Conservation (phyloP, 2,113 vertebrate genomes). For the Brachyistius frenatus region DNA sequence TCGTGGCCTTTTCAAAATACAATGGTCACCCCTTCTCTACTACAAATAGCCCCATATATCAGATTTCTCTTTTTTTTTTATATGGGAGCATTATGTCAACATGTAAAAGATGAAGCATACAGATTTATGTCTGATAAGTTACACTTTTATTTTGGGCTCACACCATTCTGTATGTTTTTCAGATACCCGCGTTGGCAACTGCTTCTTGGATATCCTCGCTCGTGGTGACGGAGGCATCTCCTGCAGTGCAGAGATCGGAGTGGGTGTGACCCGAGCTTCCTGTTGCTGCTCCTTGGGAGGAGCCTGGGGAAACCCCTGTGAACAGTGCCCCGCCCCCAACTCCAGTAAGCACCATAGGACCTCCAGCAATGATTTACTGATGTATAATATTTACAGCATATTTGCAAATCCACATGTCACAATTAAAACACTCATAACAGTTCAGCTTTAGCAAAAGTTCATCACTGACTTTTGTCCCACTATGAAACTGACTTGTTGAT, state of each 20-base stretch:
- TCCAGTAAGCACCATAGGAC: constrained; percentile 85
- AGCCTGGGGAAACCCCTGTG: constrained; percentile 95
- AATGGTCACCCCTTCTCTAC: no score
- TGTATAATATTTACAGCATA: background rate
- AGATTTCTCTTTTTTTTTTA: no score
- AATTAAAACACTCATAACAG: background rate
- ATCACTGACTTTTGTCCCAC: background rate
- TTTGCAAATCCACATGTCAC: background rate
- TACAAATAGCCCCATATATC: no score
- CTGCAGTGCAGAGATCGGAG: constrained; percentile 91
- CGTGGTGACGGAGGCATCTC: constrained; percentile 93
- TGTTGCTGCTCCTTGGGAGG: constrained; percentile 93
- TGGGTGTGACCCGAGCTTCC: constrained; percentile 90
- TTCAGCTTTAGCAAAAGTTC: no score
- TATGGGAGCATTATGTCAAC: no score
- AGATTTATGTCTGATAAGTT: no score
- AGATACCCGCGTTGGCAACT: constrained; percentile 93
- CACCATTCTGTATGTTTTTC: background rate
- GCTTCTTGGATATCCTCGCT: constrained; percentile 89
- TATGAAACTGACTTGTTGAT: background rate
- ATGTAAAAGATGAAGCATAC: no score
- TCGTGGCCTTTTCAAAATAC: no score
- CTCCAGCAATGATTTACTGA: background rate
- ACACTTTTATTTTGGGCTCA: background rate
- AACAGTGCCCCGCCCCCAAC: constrained; percentile 90